Percentiles rank a stretch among this genome's conserved stretches.
Evolutionary conservation across 2,888 invertebrate genomes (phyloP).

Genomic region (Dryadula phaetusa): DNA sequence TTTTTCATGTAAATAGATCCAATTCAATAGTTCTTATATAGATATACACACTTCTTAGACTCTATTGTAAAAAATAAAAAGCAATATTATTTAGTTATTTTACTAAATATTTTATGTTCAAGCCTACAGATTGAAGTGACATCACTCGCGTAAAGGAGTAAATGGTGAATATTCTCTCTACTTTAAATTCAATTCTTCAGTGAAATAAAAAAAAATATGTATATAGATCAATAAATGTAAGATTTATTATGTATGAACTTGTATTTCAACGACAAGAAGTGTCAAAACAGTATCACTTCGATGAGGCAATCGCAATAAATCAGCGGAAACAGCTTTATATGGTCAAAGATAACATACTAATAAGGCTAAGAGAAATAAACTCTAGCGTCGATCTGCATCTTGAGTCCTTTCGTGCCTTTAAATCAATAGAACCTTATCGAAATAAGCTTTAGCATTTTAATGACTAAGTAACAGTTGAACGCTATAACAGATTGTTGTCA

Average conservation of each 20-base stretch:
- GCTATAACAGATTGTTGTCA: slow-evolving; percentile 19
- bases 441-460: slow-evolving; percentile 7
- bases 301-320: slow-evolving; percentile 35
- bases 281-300: slow-evolving; percentile 24
- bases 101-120: no score
- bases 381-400: background rate
- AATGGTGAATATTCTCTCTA: no score
- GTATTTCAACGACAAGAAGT: slow-evolving; percentile 7
- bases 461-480: slow-evolving; percentile 12
- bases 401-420: slow-evolving; percentile 7
- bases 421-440: slow-evolving; percentile 25
- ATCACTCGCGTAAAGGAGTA: no score
- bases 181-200: no score
- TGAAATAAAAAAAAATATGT: background rate
- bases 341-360: slow-evolving; percentile 33
- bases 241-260: background rate
- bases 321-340: slow-evolving; percentile 33
- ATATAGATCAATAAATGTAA: background rate
- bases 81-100: no score
- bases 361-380: slow-evolving; percentile 29
- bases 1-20: no score
- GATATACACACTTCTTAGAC: no score
- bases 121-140: no score
- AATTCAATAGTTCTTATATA: no score
- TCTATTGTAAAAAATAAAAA: no score